A percentile compares a stretch with the other conserved stretches of the same genome.
Evolutionary conservation across 2,888 invertebrate species (phyloP).

Genomic region (Exephanes ischioxanthus): DNA sequence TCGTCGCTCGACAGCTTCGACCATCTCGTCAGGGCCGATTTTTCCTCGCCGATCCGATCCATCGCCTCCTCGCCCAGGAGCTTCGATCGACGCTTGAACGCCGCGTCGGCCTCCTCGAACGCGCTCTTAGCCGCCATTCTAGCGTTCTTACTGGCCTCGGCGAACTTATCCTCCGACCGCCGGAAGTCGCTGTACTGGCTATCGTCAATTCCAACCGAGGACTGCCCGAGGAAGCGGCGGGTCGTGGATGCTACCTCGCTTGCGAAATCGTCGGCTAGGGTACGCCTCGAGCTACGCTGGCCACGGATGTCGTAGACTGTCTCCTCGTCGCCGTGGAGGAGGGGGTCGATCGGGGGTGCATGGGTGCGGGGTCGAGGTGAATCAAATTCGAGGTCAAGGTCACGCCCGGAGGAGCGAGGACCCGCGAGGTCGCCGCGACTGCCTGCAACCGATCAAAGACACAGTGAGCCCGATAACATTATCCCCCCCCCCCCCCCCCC

Average conservation of each 20-base stretch:
- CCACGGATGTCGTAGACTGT: constrained; percentile 89
- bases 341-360: constrained; percentile 71
- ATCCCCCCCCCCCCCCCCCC: neutral
- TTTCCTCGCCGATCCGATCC: constrained; percentile 85
- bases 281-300: constrained; percentile 83
- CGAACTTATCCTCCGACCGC: constrained; percentile 69
- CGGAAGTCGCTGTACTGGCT: constrained; percentile 85
- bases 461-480: constrained; percentile 30
- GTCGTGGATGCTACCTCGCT: constrained; percentile 85
- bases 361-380: constrained; percentile 76
- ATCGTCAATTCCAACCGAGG: constrained; percentile 88
- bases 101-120: constrained; percentile 86
- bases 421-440: constrained; percentile 82
- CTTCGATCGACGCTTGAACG: constrained; percentile 85
- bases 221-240: constrained; percentile 85
- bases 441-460: constrained; percentile 78
- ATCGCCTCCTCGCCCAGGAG: constrained; percentile 76
- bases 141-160: constrained; percentile 69
- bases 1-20: constrained; percentile 86
- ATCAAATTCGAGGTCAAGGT: constrained; percentile 82
- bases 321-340: constrained; percentile 85
- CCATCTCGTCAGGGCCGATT: constrained; percentile 88
- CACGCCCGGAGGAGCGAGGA: constrained; percentile 80
- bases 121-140: constrained; percentile 72
- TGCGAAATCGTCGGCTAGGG: constrained; percentile 84